Base-by-base conservation (phyloP, 2,113 vertebrate genomes). In the Peromyscus leucopus region DNA sequence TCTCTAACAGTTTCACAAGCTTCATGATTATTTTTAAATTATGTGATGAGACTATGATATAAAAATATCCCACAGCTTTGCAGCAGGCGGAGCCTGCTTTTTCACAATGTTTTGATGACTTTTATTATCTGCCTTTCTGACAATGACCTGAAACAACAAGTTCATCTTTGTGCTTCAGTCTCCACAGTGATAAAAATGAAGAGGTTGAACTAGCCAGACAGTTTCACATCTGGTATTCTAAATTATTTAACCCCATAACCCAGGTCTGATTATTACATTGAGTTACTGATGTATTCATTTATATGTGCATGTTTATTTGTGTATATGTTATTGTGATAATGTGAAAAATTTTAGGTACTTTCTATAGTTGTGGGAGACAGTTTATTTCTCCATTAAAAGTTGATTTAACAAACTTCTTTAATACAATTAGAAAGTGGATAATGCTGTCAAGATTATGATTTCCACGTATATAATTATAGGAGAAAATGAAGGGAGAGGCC, bases 111-210 rank as follows among this genome's bases (percentile, higher is more conserved):
- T 95, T 96, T 89, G 48, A 80, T 82, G 72, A 85, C 28, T 72
- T 97, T 91, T 90, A 92, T 92, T 94, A 69, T 75, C 39, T 33
- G 39, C 78, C 11, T 72, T 24, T 86, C 36, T 95, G 80, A 84
- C 36, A 90, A 33, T 75, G 87, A 94, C 83, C 28, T 74, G 57
- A 92, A 80, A 67, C 17, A 92, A 93, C 8, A 92, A 93, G 72
- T 95, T 97, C 36, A 78, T 31, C 11, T 61, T 93, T 90, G 61
- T 46, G 90, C 15, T 55, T 96, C 63, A 72, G 63, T 90, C 89
- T 91, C 76, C 17, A 21, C 80, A 63, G 74, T 65, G 42, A 90
- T 88, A 80, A 94, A 92, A 55, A 90, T 80, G 63, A 89, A 7
- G 42, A 57, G 48, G 6, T 33, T 90, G 83, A 93, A 42, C 4